Evolutionary conservation across 2,797 vertebrate species (phyloP), one percentile per base, ranked within the genome.

Genomic region (Phataginus tetradactyla): DNA sequence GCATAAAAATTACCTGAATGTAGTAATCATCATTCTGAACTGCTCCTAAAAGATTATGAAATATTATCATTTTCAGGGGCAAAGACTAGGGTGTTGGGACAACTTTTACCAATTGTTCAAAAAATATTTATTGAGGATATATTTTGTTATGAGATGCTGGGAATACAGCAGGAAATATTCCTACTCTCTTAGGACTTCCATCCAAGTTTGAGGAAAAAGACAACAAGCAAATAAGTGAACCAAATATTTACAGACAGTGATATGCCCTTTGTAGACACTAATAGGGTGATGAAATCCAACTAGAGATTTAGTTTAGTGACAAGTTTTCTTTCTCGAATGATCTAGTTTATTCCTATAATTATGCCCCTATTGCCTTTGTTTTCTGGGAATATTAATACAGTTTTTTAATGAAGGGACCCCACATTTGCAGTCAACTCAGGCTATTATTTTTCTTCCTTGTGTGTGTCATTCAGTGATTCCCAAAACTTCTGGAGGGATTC

Each of bases 381-480:
- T 83, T 85, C 57, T 91, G 17, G 45, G 12, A 68, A 92, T 55
- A 15, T 88, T 88, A 64, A 42, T 85, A 59, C 69, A 61, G 29
- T 25, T 53, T 72, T 93, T 90, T 94, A 51, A 69, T 34, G 34
- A 66, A 81, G 13, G 45, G 51, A 92, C 14, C 7, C 21, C 21
- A 59, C 39, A 29, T 80, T 80, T 69, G 21, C 27, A 72, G 51
- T 10, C 74, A 96, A 79, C 37, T 85, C 57, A 80, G 18, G 86
- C 29, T 88, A 87, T 72, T 13, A 53, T 80, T 96, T 91, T 74
- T 89, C 78, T 87, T 95, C 49, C 64, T 78, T 75, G 57, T 91
- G 23, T 2, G 27, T 95, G 15, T 80, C 39, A 57, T 64, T 86
- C 10, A 37, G 5, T 55, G 55, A 51, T 32, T 87, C 20, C 4